These are phyloP conservation scores for Theropithecus gelada DNA, from an alignment of 2,113 vertebrate genomes.

Conservation along the genomic window DNA sequence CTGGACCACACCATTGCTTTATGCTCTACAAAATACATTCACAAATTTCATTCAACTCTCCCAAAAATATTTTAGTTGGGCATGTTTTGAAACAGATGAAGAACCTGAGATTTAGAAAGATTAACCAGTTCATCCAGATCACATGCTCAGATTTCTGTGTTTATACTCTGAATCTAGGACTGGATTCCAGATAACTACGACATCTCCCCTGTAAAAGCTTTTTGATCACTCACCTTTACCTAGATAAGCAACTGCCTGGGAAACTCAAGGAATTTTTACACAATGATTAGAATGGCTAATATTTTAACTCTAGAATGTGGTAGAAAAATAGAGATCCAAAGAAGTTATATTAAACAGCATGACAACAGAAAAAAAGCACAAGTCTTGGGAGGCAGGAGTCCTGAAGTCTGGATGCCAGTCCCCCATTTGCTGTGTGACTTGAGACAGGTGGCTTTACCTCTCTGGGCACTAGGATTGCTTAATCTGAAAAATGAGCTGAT, in stretches of 20 bases:
- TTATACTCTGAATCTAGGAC: neutral
- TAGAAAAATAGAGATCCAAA: neutral
- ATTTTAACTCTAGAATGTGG: neutral
- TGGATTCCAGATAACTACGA: conserved; percentile 3
- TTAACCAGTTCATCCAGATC: conserved; percentile 14
- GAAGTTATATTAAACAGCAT: neutral
- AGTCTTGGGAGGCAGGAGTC: neutral
- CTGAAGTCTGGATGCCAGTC: neutral
- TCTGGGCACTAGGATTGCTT: neutral
- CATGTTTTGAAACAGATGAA: conserved; percentile 38
- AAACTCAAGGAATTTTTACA: conserved; percentile 20
- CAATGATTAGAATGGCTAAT: neutral
- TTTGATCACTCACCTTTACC: conserved; percentile 14
- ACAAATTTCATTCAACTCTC: neutral
- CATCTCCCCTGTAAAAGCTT: conserved; percentile 1
- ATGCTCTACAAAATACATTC: neutral
- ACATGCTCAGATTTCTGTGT: conserved; percentile 38
- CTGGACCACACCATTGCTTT: neutral
- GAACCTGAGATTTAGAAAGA: conserved; percentile 5
- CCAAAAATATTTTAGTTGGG: neutral
- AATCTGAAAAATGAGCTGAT: neutral
- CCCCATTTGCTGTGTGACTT: neutral
- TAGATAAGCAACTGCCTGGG: conserved; percentile 43
- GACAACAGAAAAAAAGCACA: neutral
- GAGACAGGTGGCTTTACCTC: neutral